Base-by-base conservation (phyloP, 2,888 invertebrate genomes). In the Boloria euphrosyne region DNA sequence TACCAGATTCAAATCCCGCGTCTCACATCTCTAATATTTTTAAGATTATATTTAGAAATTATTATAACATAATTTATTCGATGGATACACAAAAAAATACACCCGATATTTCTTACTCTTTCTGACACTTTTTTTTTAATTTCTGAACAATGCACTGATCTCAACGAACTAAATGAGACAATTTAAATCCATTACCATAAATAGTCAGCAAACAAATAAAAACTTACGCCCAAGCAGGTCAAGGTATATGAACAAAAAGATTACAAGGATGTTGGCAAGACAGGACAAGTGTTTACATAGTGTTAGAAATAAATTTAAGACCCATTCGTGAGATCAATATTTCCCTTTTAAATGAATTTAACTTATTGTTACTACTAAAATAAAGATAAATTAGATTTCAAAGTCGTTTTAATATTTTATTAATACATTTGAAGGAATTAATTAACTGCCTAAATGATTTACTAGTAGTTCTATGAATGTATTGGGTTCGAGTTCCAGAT, bases 141-240 rank as follows among this genome's bases (percentile, higher is more conserved):
- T 14, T 0, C 16, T 16, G 17, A 16, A 49, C 49, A 49, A 49
- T 17, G 16, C 57, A 46, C 57, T 16, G 57, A 18, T 46, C n/a
- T 31, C 14, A 17, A 49, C 31, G 16, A 5, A 59, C 46, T 59
- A 16, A 51, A 49, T 61, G 50, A 54, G 43, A 55, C 13, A 49
- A 66, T 50, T 62, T 46, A 27, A 14, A n/a, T 49, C 55, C 22
- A 44, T 57, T 51, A 57, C 38, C 38, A 63, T 53, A 52, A 67
- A 52, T 67, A 62, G 58, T 13, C 10, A 14, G 38, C 31, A 10
- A 17, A 59, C 50, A 38, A 50, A 31, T 50, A 50, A 50, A 38
- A 59, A 59, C 59, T 16, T 50, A 10, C 14, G 59, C 17, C 17
- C 50, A 59, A 59, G 17, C 47, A 31, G 2, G 50, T 50, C 59